Evolutionary conservation across 2,888 invertebrate species (phyloP), one percentile per base, ranked within the genome.

Genomic region (Melieria crassipennis): DNA sequence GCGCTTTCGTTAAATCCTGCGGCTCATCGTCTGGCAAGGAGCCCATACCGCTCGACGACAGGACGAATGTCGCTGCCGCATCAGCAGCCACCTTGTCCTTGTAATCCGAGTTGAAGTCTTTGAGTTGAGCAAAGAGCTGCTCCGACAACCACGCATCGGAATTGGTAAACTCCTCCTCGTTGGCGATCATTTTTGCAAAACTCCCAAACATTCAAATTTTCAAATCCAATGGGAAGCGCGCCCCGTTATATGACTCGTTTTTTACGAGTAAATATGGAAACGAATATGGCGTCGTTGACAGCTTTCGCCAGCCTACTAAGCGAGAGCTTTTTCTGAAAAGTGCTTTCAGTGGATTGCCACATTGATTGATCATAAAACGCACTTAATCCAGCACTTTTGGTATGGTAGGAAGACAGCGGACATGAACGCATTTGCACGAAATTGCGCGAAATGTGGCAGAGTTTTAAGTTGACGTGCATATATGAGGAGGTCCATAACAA

Each of bases 81-180:
- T 70, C 71, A 1, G 73, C 7, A 9, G 63, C 30, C 7, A 58
- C 63, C 43, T 69, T 75, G 7, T 75, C 75, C 70, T 74, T 77
- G 46, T 73, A 75, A 45, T 78, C 77, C 0, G 77, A 71, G 73
- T 80, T 80, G 42, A 80, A 81, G 62, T 80, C 80, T 72, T 79
- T 82, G 5, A 81, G 67, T 46, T 81, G 81, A 1, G 80, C 79
- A 69, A 81, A 80, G 9, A 81, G 74, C 73, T 80, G 79, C 50
- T 82, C 81, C 1, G 80, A 78, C 7, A 82, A 67, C 80, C 80
- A 81, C 43, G 78, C 79, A 68, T 81, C 80, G 0, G 81, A 78
- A 71, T 75, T 77, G 11, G 74, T 71, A 47, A 79, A 79, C 60
- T 81, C 79, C 46, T 79, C 79, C 30, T 76, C 78, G 57, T 69